Evolutionary conservation across 2,888 invertebrate genomes (phyloP).

Genomic region (Serripes groenlandicus): DNA sequence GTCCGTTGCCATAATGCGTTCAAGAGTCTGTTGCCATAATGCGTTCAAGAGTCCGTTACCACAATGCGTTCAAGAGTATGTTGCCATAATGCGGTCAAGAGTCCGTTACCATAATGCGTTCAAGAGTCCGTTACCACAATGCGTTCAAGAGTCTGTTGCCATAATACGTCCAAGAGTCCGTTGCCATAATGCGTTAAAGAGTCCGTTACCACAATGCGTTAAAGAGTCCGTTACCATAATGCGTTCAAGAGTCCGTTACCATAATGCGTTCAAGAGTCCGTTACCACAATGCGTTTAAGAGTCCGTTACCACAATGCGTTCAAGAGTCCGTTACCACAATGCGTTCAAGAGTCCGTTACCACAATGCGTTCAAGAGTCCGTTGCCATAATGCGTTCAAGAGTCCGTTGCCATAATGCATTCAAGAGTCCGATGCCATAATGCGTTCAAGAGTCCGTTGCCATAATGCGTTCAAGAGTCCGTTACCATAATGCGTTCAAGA

Average conservation of each 20-base stretch:
- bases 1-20: background rate
- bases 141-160: background rate
- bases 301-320: background rate
- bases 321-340: background rate
- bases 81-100: too few species aligned
- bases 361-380: background rate
- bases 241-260: background rate
- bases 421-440: too few species aligned
- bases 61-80: background rate
- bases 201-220: background rate
- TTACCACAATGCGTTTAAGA: background rate
- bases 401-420: background rate
- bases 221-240: background rate
- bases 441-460: background rate
- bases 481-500: too few species aligned
- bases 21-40: background rate
- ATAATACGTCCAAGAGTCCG: background rate
- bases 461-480: background rate
- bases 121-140: background rate
- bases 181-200: background rate
- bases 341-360: background rate
- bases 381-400: background rate
- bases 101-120: background rate
- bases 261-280: background rate
- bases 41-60: background rate